A percentile compares a stretch with the other conserved stretches of the same genome.
phyloP scores from a whole-genome alignment of 1,140 invertebrate species.

The Cyclina sinensis region DNA sequence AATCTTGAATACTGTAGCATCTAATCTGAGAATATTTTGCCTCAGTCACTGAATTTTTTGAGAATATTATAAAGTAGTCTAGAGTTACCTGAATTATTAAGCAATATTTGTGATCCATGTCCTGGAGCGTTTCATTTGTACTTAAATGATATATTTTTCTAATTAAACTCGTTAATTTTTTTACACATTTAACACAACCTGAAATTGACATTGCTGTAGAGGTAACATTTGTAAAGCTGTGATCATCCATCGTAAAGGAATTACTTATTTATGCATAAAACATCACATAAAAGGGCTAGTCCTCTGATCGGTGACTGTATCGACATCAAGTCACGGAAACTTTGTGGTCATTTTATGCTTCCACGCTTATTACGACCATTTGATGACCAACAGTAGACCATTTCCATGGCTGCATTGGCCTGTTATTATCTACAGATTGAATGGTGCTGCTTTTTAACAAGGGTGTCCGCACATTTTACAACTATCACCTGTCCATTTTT shows the following conservation, averaged over 20 bases:
- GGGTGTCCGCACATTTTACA: conserved; percentile 32
- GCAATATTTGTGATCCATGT: no score
- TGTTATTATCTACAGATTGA: conserved; percentile 45
- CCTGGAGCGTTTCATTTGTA: no score
- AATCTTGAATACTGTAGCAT: no score
- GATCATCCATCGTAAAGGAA: neutral
- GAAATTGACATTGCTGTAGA: neutral
- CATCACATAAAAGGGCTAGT: conserved; percentile 15
- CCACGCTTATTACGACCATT: conserved; percentile 36
- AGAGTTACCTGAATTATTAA: no score
- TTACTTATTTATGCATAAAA: conserved; percentile 55
- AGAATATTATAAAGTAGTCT: no score
- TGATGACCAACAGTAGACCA: conserved; percentile 28
- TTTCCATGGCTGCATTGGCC: neutral
- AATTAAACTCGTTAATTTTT: no score
- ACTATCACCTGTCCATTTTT: conserved; percentile 42
- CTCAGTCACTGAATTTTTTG: no score
- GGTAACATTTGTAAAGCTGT: neutral
- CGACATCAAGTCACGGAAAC: neutral
- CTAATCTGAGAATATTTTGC: no score
- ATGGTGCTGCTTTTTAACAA: conserved; percentile 30
- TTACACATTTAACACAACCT: neutral
- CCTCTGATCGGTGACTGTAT: conserved; percentile 14
- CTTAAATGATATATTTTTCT: no score
- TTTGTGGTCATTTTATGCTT: conserved; percentile 52